Conservation (phyloP, 2,888 invertebrate genomes). For the Heliconius ethilla region DNA sequence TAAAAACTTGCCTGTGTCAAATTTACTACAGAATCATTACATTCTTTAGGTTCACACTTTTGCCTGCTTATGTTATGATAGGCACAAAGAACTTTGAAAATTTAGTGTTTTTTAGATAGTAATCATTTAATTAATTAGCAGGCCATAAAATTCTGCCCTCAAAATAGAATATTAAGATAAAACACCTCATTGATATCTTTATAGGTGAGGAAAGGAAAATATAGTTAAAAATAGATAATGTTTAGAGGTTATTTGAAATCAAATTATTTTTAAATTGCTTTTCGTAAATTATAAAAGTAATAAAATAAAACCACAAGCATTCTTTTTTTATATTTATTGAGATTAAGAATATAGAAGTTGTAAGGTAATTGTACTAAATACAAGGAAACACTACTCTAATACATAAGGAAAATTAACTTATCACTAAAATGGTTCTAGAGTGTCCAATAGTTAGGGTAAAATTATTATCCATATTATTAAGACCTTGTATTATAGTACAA, state of each 20-base stretch:
- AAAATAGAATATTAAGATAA: no score
- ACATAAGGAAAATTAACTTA: background rate
- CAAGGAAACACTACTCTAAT: slow-evolving; percentile 6
- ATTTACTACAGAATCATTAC: no score
- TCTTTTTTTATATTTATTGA: slow-evolving; percentile 12
- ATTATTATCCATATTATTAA: slow-evolving; percentile 8
- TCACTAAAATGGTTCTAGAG: background rate
- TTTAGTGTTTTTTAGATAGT: background rate
- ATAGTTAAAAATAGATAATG: no score
- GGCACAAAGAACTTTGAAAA: no score
- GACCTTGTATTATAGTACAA: background rate
- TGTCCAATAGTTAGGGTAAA: background rate
- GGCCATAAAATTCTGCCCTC: no score
- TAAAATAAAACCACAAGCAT: background rate
- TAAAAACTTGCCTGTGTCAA: no score
- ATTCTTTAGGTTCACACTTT: no score
- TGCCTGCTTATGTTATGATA: no score
- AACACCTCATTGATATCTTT: no score
- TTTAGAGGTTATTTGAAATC: no score
- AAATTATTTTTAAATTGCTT: background rate
- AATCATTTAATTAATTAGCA: background rate
- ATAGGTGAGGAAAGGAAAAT: no score
- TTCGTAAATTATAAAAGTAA: background rate
- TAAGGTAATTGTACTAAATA: slow-evolving; percentile 15
- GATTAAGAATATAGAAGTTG: slow-evolving; percentile 5